Evolutionary conservation across 2,888 invertebrate genomes (phyloP).

Genomic region (Neoscelio sp.): DNA sequence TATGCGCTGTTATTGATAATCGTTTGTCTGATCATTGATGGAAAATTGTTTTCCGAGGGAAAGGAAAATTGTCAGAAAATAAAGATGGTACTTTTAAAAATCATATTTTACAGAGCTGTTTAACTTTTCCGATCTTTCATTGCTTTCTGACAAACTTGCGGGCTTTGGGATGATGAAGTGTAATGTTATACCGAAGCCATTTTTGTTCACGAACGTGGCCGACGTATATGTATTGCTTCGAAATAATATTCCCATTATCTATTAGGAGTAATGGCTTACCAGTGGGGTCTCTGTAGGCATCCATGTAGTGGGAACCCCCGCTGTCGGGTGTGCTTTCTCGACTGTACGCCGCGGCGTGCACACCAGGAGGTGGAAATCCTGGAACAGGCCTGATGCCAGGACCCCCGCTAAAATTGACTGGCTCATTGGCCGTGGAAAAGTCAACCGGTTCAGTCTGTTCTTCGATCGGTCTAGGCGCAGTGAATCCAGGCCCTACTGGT

Average conservation of each 20-base stretch:
- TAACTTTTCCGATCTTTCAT: conserved; percentile 14
- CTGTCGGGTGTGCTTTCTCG: conserved; percentile 95
- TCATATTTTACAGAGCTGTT: conserved; percentile 3
- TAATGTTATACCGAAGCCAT: conserved; percentile 59
- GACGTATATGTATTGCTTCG: conserved; percentile 6
- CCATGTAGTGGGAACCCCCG: conserved; percentile 94
- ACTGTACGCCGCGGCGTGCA: conserved; percentile 86
- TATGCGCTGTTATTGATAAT: too few relatives aligned
- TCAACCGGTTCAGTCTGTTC: conserved; percentile 90
- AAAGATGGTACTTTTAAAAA: too few relatives aligned
- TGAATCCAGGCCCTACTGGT: conserved; percentile 84
- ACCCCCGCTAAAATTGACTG: conserved; percentile 85
- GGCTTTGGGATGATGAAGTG: conserved; percentile 27
- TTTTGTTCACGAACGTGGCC: conserved; percentile 7
- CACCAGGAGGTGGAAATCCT: conserved; percentile 87
- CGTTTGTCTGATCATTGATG: too few relatives aligned
- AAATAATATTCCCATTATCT: conserved; percentile 52
- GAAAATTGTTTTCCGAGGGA: too few relatives aligned
- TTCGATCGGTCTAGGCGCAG: conserved; percentile 85
- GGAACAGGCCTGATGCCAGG: conserved; percentile 84
- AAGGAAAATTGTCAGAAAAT: too few relatives aligned
- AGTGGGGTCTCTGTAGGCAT: conserved; percentile 93
- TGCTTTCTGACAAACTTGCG: conserved; percentile 36
- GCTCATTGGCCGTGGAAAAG: conserved; percentile 87
- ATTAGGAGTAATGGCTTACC: conserved; percentile 84